phyloP scores from a whole-genome alignment of 2,113 vertebrate genomes.

The Callorhinus ursinus region DNA sequence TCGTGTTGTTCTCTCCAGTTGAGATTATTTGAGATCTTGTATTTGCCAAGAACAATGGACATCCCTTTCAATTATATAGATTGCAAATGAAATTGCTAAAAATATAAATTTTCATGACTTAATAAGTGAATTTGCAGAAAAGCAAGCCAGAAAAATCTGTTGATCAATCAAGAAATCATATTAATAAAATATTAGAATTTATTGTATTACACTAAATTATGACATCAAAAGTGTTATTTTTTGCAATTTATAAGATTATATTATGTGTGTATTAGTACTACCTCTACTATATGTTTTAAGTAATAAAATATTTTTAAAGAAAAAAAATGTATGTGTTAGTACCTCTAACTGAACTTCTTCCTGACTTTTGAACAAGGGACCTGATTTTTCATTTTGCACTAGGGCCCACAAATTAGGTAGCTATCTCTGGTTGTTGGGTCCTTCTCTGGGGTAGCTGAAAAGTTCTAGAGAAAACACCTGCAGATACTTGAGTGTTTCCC shows the following conservation, averaged over 20 bases:
- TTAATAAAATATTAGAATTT: background rate
- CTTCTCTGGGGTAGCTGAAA: background rate
- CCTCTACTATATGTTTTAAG: background rate
- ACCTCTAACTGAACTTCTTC: background rate
- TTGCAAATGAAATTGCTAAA: slow-evolving; percentile 19
- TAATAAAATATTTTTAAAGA: background rate
- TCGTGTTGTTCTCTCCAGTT: background rate
- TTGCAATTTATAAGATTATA: background rate
- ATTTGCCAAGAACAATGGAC: background rate
- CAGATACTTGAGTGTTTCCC: background rate
- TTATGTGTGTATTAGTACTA: background rate
- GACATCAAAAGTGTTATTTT: background rate
- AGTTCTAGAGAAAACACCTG: background rate
- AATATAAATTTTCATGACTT: slow-evolving; percentile 10
- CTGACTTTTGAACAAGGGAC: background rate
- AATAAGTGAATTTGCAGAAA: slow-evolving; percentile 20
- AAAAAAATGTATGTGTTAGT: background rate
- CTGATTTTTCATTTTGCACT: background rate
- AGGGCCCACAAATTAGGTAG: background rate
- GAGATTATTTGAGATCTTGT: slow-evolving; percentile 5
- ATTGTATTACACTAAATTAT: background rate
- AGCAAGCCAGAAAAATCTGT: slow-evolving; percentile 14
- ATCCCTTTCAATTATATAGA: background rate
- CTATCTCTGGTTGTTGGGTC: background rate
- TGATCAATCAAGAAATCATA: background rate